Evolutionary conservation across 2,113 vertebrate genomes (phyloP), one percentile per base, ranked within the genome.

Genomic region (Cynoglossus semilaevis): DNA sequence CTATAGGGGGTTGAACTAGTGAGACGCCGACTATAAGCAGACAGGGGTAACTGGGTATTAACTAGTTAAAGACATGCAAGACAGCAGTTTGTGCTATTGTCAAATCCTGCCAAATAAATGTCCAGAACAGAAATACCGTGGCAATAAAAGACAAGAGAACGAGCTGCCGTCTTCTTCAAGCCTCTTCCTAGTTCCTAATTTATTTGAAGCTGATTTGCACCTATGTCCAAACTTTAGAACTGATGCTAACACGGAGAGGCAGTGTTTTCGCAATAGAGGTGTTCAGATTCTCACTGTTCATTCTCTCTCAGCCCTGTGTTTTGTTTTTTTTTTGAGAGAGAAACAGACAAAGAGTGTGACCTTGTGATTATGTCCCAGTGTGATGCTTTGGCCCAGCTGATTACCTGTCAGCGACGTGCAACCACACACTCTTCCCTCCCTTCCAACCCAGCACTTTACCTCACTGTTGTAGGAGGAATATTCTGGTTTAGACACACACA

Each of bases 381-480:
- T 78, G 81, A 79, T 74, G 62, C 85, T 82, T 82, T 81, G 71
- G 83, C 76, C 80, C 4, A 19, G 70, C 79, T 90, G 85, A 90
- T 91, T 90, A 87, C 87, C 80, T 91, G 89, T 89, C 89, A 89
- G 83, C 86, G 79, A 75, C 70, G 48, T 57, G 65, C 40, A 65
- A 51, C 70, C 63, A 77, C 52, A 57, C 54, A 63, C 70, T 36
- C 66, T 62, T 46, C 70, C 79, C 67, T 79, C 79, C 63, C 62
- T 74, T 65, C 72, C 77, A 71, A 85, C 47, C 53, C 67, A 72
- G 84, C 79, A 85, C 62, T 63, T 82, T 69, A 72, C 19, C 61
- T 67, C 69, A 72, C 50, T 72, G 61, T 60, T 72, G 56, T 51
- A 52, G 67, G 62, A 64, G 70, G 76, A 72, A 81, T 76, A 82